phyloP scores from a whole-genome alignment of 2,888 invertebrate species.

The Acanthopleura granulata region DNA sequence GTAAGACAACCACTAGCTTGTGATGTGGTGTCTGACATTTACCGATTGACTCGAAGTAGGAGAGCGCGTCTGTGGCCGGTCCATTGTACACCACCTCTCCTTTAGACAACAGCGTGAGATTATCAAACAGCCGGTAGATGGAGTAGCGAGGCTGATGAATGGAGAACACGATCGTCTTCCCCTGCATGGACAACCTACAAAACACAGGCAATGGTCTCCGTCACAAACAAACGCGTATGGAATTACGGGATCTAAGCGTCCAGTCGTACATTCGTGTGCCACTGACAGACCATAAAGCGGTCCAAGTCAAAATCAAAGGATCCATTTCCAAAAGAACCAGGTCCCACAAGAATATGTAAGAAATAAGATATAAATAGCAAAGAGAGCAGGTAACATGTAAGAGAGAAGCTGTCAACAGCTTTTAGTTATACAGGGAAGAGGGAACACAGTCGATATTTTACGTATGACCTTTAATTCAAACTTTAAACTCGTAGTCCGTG shows the following conservation, averaged over 20 bases:
- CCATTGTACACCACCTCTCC: conserved; percentile 67
- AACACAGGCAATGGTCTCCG: background rate
- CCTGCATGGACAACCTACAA: conserved; percentile 59
- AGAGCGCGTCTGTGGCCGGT: conserved; percentile 53
- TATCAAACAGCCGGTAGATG: conserved; percentile 67
- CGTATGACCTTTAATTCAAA: too few relatives aligned
- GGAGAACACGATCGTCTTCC: conserved; percentile 68
- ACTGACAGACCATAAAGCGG: too few relatives aligned
- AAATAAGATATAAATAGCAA: background rate
- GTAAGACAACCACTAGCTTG: too few relatives aligned
- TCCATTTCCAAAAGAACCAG: background rate
- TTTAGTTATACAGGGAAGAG: too few relatives aligned
- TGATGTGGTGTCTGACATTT: conserved; percentile 16
- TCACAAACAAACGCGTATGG: background rate
- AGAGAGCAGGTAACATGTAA: too few relatives aligned
- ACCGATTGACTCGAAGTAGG: conserved; percentile 62
- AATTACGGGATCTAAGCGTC: too few relatives aligned
- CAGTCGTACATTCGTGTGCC: too few relatives aligned
- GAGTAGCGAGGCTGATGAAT: conserved; percentile 70
- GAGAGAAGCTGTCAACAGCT: too few relatives aligned
- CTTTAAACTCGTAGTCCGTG: too few relatives aligned
- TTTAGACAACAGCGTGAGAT: conserved; percentile 58
- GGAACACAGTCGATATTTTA: too few relatives aligned
- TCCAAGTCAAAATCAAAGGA: background rate
- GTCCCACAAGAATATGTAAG: background rate